Base-by-base conservation (phyloP, 2,797 vertebrate genomes). In the Phoxinus dragarum region DNA sequence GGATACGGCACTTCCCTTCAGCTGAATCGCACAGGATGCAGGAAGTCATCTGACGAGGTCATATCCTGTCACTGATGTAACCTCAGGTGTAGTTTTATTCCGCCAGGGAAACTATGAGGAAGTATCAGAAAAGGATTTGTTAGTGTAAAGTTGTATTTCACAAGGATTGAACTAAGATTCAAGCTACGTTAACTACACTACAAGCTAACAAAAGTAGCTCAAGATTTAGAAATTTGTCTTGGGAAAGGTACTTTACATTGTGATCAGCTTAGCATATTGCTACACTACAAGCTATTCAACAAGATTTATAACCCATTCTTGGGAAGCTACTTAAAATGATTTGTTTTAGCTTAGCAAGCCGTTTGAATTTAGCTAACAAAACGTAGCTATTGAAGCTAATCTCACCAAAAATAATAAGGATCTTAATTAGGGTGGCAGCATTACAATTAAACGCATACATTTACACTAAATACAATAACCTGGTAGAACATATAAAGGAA, bases 41-140 rank as follows among this genome's bases (percentile, higher is more conserved):
- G 90, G 91, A 91, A 91, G 61, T 87, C 61, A 88, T 86, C 78
- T n/a, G 21, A 84, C 88, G 90, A 88, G 77, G 12, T 84, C 81
- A 77, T 82, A 74, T 76, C 89, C 89, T 85, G 75, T 85, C 80
- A 81, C 81, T 88, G 80, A 85, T 84, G 88, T 93, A 87, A 89
- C n/a, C 86, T 92, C 88, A 88, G 90, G 77, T 67, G 52, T 59
- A 71, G 59, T 87, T 34, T 83, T 31, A 86, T 81, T 90, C 87
- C 81, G 76, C 36, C 38, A 72, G 83, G 86, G 88, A 81, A 66
- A 47, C 42, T 49, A 47, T n/a, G 27, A 21, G 17, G 27, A n/a
- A 34, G 42, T 27, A 78, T n/a, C 47, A 49, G 36, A 56, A 80
- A 61, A 54, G 21, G 6, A 34, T 17, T 38, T n/a, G 12, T 69